phyloP scores from a whole-genome alignment of 1,140 invertebrate species.

The Drosophila arawakana region DNA sequence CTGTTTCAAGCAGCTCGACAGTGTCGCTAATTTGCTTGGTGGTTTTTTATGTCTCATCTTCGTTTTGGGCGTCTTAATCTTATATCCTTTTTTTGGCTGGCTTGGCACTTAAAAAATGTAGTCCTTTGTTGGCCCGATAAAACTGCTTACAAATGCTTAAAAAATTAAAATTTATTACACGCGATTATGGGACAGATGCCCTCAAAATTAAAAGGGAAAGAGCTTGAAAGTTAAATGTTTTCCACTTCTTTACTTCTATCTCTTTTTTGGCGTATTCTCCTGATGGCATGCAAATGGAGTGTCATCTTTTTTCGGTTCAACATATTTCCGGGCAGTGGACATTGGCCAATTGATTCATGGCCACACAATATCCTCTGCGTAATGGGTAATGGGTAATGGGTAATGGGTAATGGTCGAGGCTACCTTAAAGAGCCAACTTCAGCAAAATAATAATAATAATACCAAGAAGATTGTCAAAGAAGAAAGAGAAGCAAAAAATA shows the following conservation, averaged over 20 bases:
- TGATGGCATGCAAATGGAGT: conserved; percentile 68
- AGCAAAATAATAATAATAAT: conserved; percentile 68
- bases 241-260: background rate
- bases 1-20: background rate
- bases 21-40: conserved; percentile 73
- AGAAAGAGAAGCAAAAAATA: conserved; percentile 40
- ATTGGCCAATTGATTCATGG: conserved; percentile 80
- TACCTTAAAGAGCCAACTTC: conserved; percentile 73
- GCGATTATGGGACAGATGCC: conserved; percentile 56
- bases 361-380: conserved; percentile 79
- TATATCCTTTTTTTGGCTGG: conserved; percentile 78
- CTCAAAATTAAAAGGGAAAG: background rate
- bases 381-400: conserved; percentile 82
- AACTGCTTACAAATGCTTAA: conserved; percentile 83
- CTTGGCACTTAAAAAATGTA: conserved; percentile 76
- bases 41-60: conserved; percentile 72
- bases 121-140: conserved; percentile 78
- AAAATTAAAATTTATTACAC: conserved; percentile 84
- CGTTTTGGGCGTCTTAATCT: conserved; percentile 73
- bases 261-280: background rate
- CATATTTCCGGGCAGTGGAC: conserved; percentile 79
- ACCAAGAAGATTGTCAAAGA: conserved; percentile 7
- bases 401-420: conserved; percentile 64
- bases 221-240: conserved; percentile 7
- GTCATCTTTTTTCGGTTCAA: conserved; percentile 65